Percentiles rank a stretch among this genome's conserved stretches.
These are phyloP conservation scores for Pheosia gnoma DNA, from an alignment of 2,888 invertebrate species.

Conservation along the genomic window DNA sequence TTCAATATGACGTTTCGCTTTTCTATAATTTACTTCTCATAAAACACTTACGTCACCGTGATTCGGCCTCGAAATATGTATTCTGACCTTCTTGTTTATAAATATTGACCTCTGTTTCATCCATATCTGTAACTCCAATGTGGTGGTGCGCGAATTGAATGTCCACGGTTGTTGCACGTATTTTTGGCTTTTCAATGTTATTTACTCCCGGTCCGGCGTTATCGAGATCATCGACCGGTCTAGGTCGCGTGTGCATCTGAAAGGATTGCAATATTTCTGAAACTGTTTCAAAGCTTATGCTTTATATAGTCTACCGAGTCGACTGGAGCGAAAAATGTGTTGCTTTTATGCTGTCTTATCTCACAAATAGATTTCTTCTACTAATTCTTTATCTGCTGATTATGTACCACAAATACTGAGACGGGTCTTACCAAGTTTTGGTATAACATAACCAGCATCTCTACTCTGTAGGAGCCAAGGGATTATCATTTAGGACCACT, in stretches of 20 bases:
- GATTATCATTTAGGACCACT: too few relatives aligned
- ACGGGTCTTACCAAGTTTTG: too few relatives aligned
- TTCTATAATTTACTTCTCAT: too few relatives aligned
- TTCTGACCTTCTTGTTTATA: neutral
- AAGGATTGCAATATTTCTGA: slow-evolving; percentile 12
- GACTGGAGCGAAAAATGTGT: slow-evolving; percentile 3
- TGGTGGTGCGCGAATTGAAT: slow-evolving; percentile 1
- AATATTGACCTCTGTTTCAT: neutral
- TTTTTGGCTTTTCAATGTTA: slow-evolving; percentile 39
- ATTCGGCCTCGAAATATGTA: neutral
- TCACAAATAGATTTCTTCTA: neutral
- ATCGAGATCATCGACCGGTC: slow-evolving; percentile 46
- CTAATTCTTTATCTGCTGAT: neutral
- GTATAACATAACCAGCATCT: too few relatives aligned
- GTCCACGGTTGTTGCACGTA: slow-evolving; percentile 16
- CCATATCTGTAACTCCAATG: neutral
- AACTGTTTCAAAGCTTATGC: slow-evolving; percentile 2
- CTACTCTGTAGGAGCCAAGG: too few relatives aligned
- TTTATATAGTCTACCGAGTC: slow-evolving; percentile 2
- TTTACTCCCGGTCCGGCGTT: slow-evolving; percentile 31
- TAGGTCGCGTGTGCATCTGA: slow-evolving; percentile 44
- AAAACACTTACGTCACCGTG: too few relatives aligned
- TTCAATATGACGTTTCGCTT: too few relatives aligned
- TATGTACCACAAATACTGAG: neutral
- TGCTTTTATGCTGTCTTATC: neutral